These are phyloP conservation scores for Lagopus muta DNA, from an alignment of 2,113 vertebrate genomes.

Conservation along the genomic window DNA sequence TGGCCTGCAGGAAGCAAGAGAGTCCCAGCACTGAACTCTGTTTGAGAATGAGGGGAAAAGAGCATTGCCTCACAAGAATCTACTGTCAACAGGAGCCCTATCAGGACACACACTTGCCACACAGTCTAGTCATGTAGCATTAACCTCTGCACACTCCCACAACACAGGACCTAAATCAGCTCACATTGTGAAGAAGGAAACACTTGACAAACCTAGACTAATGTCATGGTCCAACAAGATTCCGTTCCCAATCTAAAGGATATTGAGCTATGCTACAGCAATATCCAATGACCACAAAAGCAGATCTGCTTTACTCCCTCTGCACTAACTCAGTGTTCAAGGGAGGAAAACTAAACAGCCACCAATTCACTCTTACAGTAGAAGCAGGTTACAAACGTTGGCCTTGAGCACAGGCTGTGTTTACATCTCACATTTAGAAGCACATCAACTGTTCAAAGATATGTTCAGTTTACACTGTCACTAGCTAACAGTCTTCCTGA, in stretches of 20 bases:
- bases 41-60: rapidly evolving
- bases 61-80: not conserved
- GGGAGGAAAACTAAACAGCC: not conserved
- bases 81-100: not conserved
- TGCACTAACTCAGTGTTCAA: not conserved
- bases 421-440: not conserved
- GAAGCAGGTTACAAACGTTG: not conserved
- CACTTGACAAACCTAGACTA: not conserved
- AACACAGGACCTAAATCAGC: not conserved
- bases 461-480: not conserved
- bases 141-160: not conserved
- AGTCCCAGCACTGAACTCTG: not conserved
- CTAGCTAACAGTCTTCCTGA: not conserved
- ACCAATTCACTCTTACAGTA: not conserved
- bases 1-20: not conserved
- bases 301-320: not conserved
- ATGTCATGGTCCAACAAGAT: not conserved
- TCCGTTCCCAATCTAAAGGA: not conserved
- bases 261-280: not conserved
- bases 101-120: not conserved
- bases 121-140: not conserved
- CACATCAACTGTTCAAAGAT: not conserved
- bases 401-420: not conserved
- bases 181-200: not conserved
- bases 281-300: not conserved